Conservation (phyloP, 2,113 vertebrate species). For the Bubalus kerabau region DNA sequence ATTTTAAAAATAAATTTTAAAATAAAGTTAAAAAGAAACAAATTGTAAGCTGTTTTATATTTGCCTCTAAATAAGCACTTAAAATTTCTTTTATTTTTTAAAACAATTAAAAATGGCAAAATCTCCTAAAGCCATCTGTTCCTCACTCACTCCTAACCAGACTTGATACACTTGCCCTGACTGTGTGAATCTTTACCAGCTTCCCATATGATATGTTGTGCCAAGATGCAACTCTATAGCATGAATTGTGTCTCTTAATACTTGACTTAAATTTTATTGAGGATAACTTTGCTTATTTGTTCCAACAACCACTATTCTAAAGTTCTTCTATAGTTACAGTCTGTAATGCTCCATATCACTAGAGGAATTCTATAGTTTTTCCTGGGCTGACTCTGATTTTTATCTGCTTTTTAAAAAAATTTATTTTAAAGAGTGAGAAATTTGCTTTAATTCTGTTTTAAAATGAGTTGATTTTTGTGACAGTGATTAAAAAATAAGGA, state of each 20-base stretch:
- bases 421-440: neutral
- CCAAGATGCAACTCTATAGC: neutral
- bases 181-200: neutral
- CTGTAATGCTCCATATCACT: neutral
- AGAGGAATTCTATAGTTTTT: neutral
- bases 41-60: neutral
- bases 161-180: too few species aligned
- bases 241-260: neutral
- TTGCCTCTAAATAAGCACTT: neutral
- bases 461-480: neutral
- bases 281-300: neutral
- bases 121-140: neutral
- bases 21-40: neutral
- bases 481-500: neutral
- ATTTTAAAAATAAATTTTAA: neutral
- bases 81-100: neutral
- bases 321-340: neutral
- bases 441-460: neutral
- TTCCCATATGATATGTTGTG: neutral
- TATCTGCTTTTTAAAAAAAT: neutral
- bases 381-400: neutral
- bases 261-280: neutral
- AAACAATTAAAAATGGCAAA: neutral
- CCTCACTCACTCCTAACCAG: fast-evolving
- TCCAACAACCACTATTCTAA: neutral